These are phyloP conservation scores for Phalacrocorax brasilianus DNA, from an alignment of 2,113 vertebrate genomes.

Conservation along the genomic window DNA sequence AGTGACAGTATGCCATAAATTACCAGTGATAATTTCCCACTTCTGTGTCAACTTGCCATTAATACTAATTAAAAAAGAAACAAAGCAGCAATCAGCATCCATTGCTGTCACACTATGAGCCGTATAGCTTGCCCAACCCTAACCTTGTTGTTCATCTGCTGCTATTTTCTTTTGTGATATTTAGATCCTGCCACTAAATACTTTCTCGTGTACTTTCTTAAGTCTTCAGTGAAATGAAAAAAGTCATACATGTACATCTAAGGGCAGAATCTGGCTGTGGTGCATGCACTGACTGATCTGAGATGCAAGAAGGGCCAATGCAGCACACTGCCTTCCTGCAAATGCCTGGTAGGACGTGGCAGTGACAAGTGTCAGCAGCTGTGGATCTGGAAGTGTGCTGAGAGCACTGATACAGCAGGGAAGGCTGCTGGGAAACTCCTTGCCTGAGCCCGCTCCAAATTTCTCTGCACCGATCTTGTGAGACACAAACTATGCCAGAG, in stretches of 20 bases:
- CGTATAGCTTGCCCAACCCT: not conserved
- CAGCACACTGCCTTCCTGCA: not conserved
- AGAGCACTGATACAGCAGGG: not conserved
- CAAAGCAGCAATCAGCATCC: not conserved
- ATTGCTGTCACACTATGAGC: not conserved
- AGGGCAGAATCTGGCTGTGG: not conserved
- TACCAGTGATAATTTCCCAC: not conserved
- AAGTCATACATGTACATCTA: not conserved
- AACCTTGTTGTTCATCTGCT: not conserved
- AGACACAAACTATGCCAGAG: not conserved
- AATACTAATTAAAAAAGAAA: not conserved
- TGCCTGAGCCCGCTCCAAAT: not conserved
- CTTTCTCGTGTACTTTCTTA: not conserved
- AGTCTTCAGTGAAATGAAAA: not conserved
- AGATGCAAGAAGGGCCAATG: not conserved
- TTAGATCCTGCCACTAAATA: not conserved
- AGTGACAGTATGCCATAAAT: not conserved
- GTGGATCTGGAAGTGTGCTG: not conserved
- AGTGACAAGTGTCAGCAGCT: not conserved
- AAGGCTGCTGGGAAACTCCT: not conserved
- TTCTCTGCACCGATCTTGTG: fast-evolving
- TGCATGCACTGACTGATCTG: not conserved
- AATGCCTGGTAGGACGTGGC: not conserved
- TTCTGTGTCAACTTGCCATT: not conserved
- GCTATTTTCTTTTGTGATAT: not conserved